Base-by-base conservation (phyloP, 2,888 invertebrate genomes). In the Tridacna crocea region DNA sequence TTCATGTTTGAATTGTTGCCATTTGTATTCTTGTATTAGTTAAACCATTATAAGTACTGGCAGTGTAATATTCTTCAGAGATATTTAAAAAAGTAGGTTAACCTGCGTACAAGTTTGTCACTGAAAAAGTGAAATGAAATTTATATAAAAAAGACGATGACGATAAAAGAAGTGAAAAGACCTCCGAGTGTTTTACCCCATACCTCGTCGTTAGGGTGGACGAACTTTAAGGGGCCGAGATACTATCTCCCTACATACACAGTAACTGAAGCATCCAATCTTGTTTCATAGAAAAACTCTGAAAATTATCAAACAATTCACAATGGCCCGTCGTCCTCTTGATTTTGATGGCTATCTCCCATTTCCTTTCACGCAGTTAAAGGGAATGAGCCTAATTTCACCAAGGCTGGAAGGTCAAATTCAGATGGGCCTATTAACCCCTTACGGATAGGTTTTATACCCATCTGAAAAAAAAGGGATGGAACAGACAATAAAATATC, bases 221-320 rank as follows among this genome's bases (percentile, higher is more conserved):
- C 72, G 75, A 78, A 65, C 83, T 77, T 60, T 66, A 58, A n/a
- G 65, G 72, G 65, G 76, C 66, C 36, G 81, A 77, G 86, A 86
- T 86, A 65, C 81, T 87, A 87, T 87, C 87, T 79, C 55, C 51
- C 55, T 75, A 80, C 83, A 84, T 83, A 83, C 81, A 83, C 81
- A 84, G 83, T 74, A 84, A 87, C 84, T 68, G 79, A 84, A 87
- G 87, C 87, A 87, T 87, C 84, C 75, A 66, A 77, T 68, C 73
- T 74, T 74, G 72, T 77, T 84, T 85, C 70, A 78, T 84, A 80
- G 75, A 77, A 87, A 87, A 82, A 76, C 75, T 72, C 77, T 76
- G 76, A 78, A 87, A 84, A 84, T 87, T 84, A 83, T 83, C 87
- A 80, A 80, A 81, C 84, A 75, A 84, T 83, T 84, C 81, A 87